Percentiles rank a stretch among this genome's conserved stretches.
Evolutionary conservation across 2,888 invertebrate genomes (phyloP).

Genomic region (Hirtodrosophila duncani): DNA sequence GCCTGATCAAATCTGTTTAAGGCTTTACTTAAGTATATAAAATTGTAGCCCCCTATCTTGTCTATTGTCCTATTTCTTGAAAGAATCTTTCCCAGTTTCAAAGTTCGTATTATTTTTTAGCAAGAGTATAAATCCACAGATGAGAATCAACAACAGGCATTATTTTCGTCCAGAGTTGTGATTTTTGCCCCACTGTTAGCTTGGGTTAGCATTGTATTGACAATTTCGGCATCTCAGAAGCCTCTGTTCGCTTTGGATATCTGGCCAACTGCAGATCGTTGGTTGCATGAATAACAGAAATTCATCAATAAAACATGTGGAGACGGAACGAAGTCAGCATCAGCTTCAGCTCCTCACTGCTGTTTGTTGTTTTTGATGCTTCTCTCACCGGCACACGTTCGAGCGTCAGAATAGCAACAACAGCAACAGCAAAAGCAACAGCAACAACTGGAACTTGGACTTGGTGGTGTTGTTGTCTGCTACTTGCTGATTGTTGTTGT

Average conservation of each 20-base stretch:
- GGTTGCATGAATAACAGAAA: slow-evolving; percentile 72
- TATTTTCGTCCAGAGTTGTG: too few species aligned
- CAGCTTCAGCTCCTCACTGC: slow-evolving; percentile 10
- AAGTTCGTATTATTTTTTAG: too few species aligned
- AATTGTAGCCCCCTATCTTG: too few species aligned
- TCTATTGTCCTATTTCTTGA: too few species aligned
- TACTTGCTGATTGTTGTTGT: slow-evolving; percentile 42
- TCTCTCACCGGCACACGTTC: slow-evolving; percentile 63
- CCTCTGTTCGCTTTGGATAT: slow-evolving; percentile 22
- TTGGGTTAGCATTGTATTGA: slow-evolving; percentile 48
- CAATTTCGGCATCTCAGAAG: slow-evolving; percentile 71
- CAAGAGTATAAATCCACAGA: too few species aligned
- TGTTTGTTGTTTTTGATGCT: slow-evolving; percentile 1
- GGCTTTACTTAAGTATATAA: too few species aligned
- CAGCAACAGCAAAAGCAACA: slow-evolving; percentile 22
- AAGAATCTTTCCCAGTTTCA: too few species aligned
- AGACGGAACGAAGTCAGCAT: slow-evolving; percentile 25
- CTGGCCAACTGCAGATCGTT: slow-evolving; percentile 49
- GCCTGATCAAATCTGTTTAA: not conserved
- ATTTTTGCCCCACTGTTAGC: slow-evolving; percentile 45
- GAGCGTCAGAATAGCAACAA: slow-evolving; percentile 48
- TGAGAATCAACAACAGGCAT: too few species aligned
- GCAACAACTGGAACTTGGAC: slow-evolving; percentile 9
- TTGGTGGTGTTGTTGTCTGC: slow-evolving; percentile 8
- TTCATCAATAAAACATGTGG: slow-evolving; percentile 77